Evolutionary conservation across 2,113 vertebrate genomes (phyloP).

Genomic region (Pogona vitticeps): DNA sequence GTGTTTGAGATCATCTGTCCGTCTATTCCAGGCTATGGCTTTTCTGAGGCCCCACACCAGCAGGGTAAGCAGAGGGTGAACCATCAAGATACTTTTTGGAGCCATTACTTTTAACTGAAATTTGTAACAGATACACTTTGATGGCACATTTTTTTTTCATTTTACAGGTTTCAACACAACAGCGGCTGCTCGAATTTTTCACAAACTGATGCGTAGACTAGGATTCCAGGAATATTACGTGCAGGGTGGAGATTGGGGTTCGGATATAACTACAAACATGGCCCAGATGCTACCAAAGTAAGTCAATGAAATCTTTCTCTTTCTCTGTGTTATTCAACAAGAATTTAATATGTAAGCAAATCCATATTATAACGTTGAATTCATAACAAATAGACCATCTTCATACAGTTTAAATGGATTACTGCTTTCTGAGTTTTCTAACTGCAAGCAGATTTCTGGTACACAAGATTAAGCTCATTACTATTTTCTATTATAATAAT

Average conservation of each 20-base stretch:
- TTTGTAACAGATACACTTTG: neutral
- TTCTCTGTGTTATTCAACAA: neutral
- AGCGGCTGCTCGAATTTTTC: slow-evolving; percentile 84
- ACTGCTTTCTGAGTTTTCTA: neutral
- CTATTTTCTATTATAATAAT: no score
- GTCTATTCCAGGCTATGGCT: slow-evolving; percentile 90
- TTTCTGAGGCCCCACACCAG: slow-evolving; percentile 85
- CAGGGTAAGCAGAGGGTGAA: slow-evolving; percentile 59
- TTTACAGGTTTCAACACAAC: slow-evolving; percentile 77
- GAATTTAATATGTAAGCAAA: neutral
- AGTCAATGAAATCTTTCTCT: slow-evolving; percentile 52
- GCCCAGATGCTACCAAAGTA: slow-evolving; percentile 89
- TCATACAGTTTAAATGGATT: neutral
- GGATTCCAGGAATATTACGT: slow-evolving; percentile 87
- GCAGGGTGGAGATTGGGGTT: slow-evolving; percentile 90
- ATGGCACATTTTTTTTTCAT: slow-evolving; percentile 15
- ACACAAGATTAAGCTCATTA: no score
- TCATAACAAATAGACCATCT: neutral
- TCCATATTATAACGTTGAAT: neutral
- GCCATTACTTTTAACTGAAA: neutral
- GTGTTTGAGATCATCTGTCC: slow-evolving; percentile 90
- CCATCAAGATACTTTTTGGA: neutral
- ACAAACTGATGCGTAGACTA: slow-evolving; percentile 87
- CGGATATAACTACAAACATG: slow-evolving; percentile 81
- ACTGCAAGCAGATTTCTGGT: neutral